These are phyloP conservation scores for Margarornis squamiger DNA, from an alignment of 2,797 vertebrate species.

Conservation along the genomic window DNA sequence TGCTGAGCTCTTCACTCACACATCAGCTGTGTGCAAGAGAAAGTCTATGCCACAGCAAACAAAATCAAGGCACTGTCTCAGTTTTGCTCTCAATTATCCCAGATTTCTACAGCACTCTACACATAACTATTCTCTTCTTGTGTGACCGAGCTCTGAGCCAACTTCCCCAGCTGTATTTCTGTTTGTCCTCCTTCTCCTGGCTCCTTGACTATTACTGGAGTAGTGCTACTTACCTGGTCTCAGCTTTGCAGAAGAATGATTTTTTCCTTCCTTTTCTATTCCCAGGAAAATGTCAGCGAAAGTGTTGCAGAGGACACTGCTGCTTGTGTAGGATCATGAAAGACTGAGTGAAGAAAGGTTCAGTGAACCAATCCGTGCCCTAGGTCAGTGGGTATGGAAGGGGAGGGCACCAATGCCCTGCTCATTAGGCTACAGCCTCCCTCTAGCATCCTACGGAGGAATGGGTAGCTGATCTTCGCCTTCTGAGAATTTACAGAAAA, in stretches of 20 bases:
- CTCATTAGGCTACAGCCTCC: background rate
- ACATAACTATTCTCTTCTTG: rapidly evolving
- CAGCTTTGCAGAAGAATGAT: background rate
- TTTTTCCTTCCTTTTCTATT: background rate
- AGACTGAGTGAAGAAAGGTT: background rate
- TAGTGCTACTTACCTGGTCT: background rate
- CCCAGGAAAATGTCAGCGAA: background rate
- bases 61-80: background rate
- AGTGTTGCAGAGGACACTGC: background rate
- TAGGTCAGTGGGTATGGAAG: background rate
- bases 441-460: background rate
- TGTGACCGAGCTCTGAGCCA: background rate
- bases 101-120: background rate
- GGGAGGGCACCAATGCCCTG: background rate
- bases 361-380: background rate
- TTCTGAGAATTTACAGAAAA: background rate
- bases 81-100: background rate
- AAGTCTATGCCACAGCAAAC: background rate
- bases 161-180: background rate
- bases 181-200: background rate
- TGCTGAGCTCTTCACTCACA: background rate
- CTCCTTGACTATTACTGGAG: background rate
- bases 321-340: background rate
- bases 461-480: background rate
- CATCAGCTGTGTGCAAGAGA: background rate